Conservation (phyloP, 2,888 invertebrate genomes). For the Augochlorella aurata region DNA sequence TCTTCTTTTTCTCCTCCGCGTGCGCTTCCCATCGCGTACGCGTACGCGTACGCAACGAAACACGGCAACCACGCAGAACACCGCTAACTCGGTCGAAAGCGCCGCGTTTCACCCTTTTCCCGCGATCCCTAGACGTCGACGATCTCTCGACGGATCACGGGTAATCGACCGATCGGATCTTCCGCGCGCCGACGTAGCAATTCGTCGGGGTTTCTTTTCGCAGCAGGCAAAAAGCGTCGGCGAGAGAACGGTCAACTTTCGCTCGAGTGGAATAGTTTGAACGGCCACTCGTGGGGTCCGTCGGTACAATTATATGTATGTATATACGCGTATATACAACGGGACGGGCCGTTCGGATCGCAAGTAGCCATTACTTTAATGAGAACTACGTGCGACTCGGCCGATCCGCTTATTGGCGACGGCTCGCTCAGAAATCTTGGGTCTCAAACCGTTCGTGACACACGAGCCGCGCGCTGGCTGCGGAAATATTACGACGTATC, state of each 20-base stretch:
- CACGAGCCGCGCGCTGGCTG: slow-evolving; percentile 54
- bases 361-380: slow-evolving; percentile 75
- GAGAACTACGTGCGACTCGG: slow-evolving; percentile 67
- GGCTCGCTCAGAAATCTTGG: slow-evolving; percentile 55
- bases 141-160: neutral
- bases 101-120: too few relatives aligned
- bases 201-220: neutral
- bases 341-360: slow-evolving; percentile 68
- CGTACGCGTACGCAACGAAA: too few relatives aligned
- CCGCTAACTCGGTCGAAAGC: too few relatives aligned
- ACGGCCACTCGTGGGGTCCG: neutral
- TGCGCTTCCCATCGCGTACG: slow-evolving; percentile 28
- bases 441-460: slow-evolving; percentile 60
- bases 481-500: slow-evolving; percentile 67
- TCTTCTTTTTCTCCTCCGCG: neutral
- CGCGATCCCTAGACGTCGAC: too few relatives aligned
- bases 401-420: slow-evolving; percentile 64
- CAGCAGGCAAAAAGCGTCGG: neutral
- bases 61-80: too few relatives aligned
- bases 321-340: neutral
- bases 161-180: neutral
- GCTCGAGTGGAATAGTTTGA: slow-evolving; percentile 15
- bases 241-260: neutral
- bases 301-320: slow-evolving; percentile 33
- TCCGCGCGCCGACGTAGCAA: neutral